phyloP scores from a whole-genome alignment of 2,888 invertebrate species.

The Caenorhabditis angaria region DNA sequence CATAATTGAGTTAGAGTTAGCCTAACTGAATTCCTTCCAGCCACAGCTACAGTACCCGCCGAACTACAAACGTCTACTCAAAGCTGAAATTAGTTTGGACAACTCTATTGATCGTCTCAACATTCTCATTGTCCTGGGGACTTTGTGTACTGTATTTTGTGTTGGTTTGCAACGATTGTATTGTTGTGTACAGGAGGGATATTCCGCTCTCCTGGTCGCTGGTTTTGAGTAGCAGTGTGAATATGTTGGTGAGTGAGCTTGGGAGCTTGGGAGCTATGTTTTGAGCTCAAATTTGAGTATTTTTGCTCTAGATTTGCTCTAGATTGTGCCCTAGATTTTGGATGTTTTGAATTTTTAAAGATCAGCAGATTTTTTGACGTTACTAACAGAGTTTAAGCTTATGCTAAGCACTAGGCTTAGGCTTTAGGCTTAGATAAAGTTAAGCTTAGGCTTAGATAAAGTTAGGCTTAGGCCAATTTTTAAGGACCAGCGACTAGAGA shows the following conservation, averaged over 20 bases:
- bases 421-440: too few species aligned
- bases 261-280: not conserved
- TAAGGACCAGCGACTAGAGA: too few species aligned
- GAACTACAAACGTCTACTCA: constrained; percentile 51
- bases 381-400: too few species aligned
- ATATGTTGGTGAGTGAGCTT: constrained; percentile 57
- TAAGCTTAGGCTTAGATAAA: too few species aligned
- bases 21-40: constrained; percentile 5
- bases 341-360: too few species aligned
- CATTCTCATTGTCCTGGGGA: constrained; percentile 69
- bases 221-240: constrained; percentile 60
- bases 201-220: constrained; percentile 61
- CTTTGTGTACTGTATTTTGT: constrained; percentile 68
- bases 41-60: constrained; percentile 20
- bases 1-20: not conserved
- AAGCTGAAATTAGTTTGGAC: constrained; percentile 69
- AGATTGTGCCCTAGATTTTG: too few species aligned
- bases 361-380: too few species aligned
- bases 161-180: constrained; percentile 64
- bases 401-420: too few species aligned
- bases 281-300: too few species aligned
- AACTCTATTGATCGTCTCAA: constrained; percentile 65
- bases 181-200: constrained; percentile 56
- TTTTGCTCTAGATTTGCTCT: too few species aligned
- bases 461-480: too few species aligned